Evolutionary conservation across 2,888 invertebrate species (phyloP), one percentile per base, ranked within the genome.

Genomic region (Volucella inflata): DNA sequence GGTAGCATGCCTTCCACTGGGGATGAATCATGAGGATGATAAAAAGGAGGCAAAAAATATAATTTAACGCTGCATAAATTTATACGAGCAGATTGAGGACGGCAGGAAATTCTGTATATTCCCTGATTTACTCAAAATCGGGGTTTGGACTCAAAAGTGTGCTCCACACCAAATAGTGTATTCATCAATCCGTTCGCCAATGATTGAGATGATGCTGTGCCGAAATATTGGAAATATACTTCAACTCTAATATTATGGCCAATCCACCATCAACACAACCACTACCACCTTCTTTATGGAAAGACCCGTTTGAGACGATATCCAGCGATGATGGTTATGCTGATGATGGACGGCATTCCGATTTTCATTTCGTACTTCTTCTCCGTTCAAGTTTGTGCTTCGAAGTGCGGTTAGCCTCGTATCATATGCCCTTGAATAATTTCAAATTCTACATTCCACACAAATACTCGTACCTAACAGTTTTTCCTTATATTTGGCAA

Each of bases 11-110:
- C 30, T 3, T 42, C 17, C 57, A 62, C 59, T 51, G 36, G 50
- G 50, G 50, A 42, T 46, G 46, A 14, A 11, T 30, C 46, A 44
- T 11, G 11, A 53, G n/a, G 4, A 40, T 1, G 40, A 48, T 42
- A 38, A 71, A 59, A 65, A 55, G 36, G 17, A 50, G 10, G 30
- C 17, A 65, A 70, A 59, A 79, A 46, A 85, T 67, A 85, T 80
- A 85, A 85, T 85, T 85, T 85, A 72, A 85, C 85, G 85, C 71
- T 85, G 81, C 71, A 85, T 85, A 81, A 85, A 85, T 85, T 85
- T 81, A 85, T 77, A 81, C 59, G 72, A 85, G 72, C 76, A 72
- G 68, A 81, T 81, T 85, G 71, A 72, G 77, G 51, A 81, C 68
- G 85, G 68, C 77, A 77, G 81, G 76, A 76, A 67, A 77, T 72